These are phyloP conservation scores for Danio tinwini DNA, from an alignment of 2,797 vertebrate genomes.

Conservation along the genomic window DNA sequence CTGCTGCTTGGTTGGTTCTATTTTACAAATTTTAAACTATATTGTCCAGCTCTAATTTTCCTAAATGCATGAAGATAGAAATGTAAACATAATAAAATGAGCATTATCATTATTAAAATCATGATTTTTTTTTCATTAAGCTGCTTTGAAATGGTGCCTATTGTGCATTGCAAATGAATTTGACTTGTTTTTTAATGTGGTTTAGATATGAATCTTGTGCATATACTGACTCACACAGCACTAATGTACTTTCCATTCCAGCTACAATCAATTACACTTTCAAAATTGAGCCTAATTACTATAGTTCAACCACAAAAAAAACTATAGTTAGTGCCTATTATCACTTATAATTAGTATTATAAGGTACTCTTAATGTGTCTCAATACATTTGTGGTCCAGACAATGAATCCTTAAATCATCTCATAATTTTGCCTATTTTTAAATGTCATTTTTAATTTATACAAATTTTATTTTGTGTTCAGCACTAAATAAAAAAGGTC, in stretches of 20 bases:
- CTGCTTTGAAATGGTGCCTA: too few relatives aligned
- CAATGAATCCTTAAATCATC: neutral
- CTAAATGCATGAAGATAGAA: neutral
- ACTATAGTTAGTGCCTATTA: neutral
- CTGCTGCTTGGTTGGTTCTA: neutral
- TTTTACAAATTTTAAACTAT: neutral
- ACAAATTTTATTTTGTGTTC: neutral
- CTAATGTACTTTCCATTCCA: constrained; percentile 13
- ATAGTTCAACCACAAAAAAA: neutral
- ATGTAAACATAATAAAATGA: neutral
- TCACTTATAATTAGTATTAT: neutral
- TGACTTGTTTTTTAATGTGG: neutral
- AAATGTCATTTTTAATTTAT: too few relatives aligned
- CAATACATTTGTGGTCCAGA: neutral
- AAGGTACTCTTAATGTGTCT: neutral
- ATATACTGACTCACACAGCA: neutral
- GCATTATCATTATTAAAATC: neutral
- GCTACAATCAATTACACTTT: constrained; percentile 1
- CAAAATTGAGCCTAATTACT: neutral
- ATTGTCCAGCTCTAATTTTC: neutral
- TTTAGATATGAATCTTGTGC: too few relatives aligned
- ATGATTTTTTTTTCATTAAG: neutral
- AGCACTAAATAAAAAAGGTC: neutral
- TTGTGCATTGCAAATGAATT: neutral
- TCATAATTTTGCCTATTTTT: neutral